Conservation (phyloP, 2,797 vertebrate species). For the Eulemur rubriventer region DNA sequence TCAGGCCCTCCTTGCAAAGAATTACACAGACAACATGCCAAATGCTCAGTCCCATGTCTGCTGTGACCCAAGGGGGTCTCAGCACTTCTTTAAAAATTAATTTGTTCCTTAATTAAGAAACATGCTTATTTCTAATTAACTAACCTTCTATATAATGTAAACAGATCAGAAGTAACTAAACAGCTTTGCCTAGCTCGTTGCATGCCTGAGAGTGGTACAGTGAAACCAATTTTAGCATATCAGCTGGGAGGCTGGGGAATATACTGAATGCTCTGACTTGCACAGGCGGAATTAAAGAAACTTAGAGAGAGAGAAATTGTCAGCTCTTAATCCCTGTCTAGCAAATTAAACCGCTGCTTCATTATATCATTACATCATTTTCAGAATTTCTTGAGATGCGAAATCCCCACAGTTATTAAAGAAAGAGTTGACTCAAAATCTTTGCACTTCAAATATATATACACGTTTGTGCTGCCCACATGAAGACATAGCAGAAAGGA, state of each 20-base stretch:
- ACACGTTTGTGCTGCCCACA: neutral
- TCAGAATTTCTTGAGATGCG: neutral
- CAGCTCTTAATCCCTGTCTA: slow-evolving; percentile 49
- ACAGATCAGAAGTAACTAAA: slow-evolving; percentile 56
- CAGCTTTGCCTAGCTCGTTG: neutral
- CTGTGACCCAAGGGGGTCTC: slow-evolving; percentile 55
- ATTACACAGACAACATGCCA: slow-evolving; percentile 6
- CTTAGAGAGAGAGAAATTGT: neutral
- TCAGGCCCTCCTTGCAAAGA: slow-evolving; percentile 51
- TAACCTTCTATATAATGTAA: slow-evolving; percentile 57
- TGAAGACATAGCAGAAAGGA: neutral
- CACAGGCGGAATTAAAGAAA: slow-evolving; percentile 31
- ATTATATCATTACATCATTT: neutral
- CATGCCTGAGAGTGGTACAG: neutral
- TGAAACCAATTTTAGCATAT: neutral
- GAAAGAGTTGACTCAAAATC: neutral
- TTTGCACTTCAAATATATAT: neutral
- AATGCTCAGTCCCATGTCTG: slow-evolving; percentile 49
- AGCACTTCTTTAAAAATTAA: slow-evolving; percentile 64
- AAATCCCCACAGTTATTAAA: neutral
- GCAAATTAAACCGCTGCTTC: slow-evolving; percentile 38
- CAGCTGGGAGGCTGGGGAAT: neutral
- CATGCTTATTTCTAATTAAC: slow-evolving; percentile 78
- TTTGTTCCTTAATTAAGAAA: slow-evolving; percentile 83
- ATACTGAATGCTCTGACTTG: neutral